These are phyloP conservation scores for Galago senegalensis DNA, from an alignment of 2,797 vertebrate genomes.

Conservation along the genomic window DNA sequence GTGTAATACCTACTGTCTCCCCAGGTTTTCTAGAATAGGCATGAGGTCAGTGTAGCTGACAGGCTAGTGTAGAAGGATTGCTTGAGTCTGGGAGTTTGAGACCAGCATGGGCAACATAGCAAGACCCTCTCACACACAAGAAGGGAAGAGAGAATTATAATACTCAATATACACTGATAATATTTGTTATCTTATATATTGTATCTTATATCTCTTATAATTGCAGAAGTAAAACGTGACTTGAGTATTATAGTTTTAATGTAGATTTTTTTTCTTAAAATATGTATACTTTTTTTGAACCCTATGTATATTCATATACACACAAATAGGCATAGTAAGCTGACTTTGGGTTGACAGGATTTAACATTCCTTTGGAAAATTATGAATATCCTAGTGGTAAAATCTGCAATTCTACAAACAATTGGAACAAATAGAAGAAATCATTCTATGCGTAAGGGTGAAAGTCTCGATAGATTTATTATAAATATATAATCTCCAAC, in stretches of 20 bases:
- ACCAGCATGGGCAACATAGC: neutral
- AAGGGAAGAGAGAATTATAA: too few relatives aligned
- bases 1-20: neutral
- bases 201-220: too few relatives aligned
- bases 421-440: slow-evolving; percentile 38
- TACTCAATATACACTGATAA: too few relatives aligned
- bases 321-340: neutral
- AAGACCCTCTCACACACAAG: neutral
- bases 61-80: neutral
- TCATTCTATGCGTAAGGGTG: neutral
- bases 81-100: neutral
- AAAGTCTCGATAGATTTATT: slow-evolving; percentile 2
- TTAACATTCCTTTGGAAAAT: slow-evolving; percentile 48
- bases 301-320: neutral
- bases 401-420: neutral
- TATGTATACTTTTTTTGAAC: too few relatives aligned
- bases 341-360: slow-evolving; percentile 36
- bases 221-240: too few relatives aligned
- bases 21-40: neutral
- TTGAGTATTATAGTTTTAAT: too few relatives aligned
- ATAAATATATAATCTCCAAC: neutral
- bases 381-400: slow-evolving; percentile 32
- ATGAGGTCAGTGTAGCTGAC: neutral
- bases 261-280: too few relatives aligned
- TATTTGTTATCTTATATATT: too few relatives aligned